phyloP scores from a whole-genome alignment of 2,797 vertebrate species.

The Sebastes minor region DNA sequence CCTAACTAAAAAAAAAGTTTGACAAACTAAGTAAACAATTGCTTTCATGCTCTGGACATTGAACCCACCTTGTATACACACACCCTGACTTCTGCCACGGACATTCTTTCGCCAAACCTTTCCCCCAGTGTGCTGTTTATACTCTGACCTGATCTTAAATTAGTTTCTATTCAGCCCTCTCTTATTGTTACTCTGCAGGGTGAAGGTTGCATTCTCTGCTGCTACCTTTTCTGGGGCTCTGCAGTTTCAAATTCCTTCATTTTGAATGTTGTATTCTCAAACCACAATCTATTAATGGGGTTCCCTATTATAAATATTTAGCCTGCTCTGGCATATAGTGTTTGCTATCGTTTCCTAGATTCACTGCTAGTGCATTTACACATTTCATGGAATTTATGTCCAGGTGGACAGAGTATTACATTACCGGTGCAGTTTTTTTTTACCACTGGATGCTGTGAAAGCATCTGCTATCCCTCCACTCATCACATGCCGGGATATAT shows the following conservation, averaged over 20 bases:
- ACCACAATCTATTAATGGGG: slow-evolving; percentile 24
- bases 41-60: slow-evolving; percentile 26
- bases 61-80: slow-evolving; percentile 44
- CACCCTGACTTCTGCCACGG: slow-evolving; percentile 22
- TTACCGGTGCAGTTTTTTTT: neutral
- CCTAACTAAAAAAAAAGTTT: neutral
- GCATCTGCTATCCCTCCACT: slow-evolving; percentile 1
- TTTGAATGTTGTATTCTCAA: slow-evolving; percentile 19
- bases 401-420: slow-evolving; percentile 1
- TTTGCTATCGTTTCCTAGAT: neutral
- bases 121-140: slow-evolving; percentile 40
- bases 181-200: slow-evolving; percentile 21
- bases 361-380: neutral
- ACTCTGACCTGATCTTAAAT: slow-evolving; percentile 49
- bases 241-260: slow-evolving; percentile 9
- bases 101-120: slow-evolving; percentile 33
- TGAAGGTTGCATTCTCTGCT: slow-evolving; percentile 24
- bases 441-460: slow-evolving; percentile 7
- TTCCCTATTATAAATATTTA: slow-evolving; percentile 16
- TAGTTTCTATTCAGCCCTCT: slow-evolving; percentile 32
- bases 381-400: neutral
- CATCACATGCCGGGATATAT: slow-evolving; percentile 2
- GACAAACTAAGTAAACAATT: slow-evolving; percentile 2
- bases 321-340: neutral
- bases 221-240: slow-evolving; percentile 4